phyloP scores from a whole-genome alignment of 2,113 vertebrate species.

The Geococcyx californianus region DNA sequence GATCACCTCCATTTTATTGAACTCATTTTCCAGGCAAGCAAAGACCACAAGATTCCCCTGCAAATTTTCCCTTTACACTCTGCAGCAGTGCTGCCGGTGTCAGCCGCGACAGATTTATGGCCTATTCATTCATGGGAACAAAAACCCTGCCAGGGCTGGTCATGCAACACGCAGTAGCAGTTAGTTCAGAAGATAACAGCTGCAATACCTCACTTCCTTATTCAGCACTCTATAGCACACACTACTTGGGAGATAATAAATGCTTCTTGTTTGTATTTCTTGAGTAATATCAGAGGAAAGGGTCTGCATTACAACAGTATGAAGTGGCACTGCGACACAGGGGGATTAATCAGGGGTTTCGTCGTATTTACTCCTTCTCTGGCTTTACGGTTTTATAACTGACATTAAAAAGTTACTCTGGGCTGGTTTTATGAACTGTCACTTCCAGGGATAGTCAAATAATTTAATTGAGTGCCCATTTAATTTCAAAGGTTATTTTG shows the following conservation, averaged over 20 bases:
- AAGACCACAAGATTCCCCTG: conserved; percentile 78
- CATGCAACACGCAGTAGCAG: conserved; percentile 77
- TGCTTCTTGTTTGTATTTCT: conserved; percentile 73
- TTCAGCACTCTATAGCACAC: conserved; percentile 68
- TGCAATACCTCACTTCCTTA: conserved; percentile 78
- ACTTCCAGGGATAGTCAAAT: neutral
- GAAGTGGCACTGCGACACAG: conserved; percentile 23
- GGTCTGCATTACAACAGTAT: conserved; percentile 43
- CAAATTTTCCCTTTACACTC: conserved; percentile 79
- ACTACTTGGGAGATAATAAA: conserved; percentile 78
- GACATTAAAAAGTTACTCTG: neutral
- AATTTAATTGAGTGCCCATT: neutral
- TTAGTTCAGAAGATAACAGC: conserved; percentile 82
- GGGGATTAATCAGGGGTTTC: conserved; percentile 52
- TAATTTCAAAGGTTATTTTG: neutral
- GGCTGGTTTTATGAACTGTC: neutral
- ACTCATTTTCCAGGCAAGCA: conserved; percentile 81
- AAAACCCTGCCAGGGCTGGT: conserved; percentile 80
- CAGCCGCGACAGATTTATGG: conserved; percentile 80
- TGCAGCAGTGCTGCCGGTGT: conserved; percentile 73
- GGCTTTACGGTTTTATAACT: conserved; percentile 12
- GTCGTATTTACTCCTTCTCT: conserved; percentile 36
- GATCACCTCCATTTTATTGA: conserved; percentile 83
- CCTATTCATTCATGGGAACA: conserved; percentile 85
- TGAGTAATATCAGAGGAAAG: conserved; percentile 71